Base-by-base conservation (phyloP, 2,113 vertebrate species). In the Chaetodon trifascialis region DNA sequence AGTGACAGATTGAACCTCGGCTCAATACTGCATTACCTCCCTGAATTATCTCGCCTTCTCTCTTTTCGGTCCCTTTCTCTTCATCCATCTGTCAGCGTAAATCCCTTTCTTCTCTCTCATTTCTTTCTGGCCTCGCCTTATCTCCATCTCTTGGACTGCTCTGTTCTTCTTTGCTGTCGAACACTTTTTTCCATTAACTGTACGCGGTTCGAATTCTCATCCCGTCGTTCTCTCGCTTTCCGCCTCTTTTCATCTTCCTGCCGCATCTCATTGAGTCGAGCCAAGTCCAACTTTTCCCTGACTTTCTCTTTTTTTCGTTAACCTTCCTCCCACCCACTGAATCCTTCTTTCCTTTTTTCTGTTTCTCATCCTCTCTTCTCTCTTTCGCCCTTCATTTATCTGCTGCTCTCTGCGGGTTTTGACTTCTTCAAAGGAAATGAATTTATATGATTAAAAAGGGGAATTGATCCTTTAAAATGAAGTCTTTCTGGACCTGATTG, bases 1-100 rank as follows among this genome's bases (percentile, higher is more conserved):
- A 38, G 46, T 51, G 64, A 77, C 73, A 80, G 80, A 79, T 68
- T 71, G 83, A 54, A 78, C 49, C 66, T 77, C 63, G 47, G 78
- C 77, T 90, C 78, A 54, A 80, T 80, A 70, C 81, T 64, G 65
- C 76, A 79, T 69, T 46, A 78, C 76, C 49, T 70, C 55, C 60
- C 64, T 44, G 62, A 69, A 69, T 84, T 62, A 79, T 75, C 55
- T 77, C 49, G 23, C 63, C 73, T 80, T 52, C 60, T 36, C 73
- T 78, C 55, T 46, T 56, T 23, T 64, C 68, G 23, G 17, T 62
- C 25, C 21, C 47, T 73, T 23, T 71, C 70, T 67, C 68, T 46
- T 71, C 73, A 40, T 51, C 63, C 58, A 16, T 78, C 56, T 80
- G 70, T 83, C 78, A 65, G 60, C 4, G 55, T 8, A 75, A 85